Base-by-base conservation (phyloP, 2,797 vertebrate species). In the Periparus ater region DNA sequence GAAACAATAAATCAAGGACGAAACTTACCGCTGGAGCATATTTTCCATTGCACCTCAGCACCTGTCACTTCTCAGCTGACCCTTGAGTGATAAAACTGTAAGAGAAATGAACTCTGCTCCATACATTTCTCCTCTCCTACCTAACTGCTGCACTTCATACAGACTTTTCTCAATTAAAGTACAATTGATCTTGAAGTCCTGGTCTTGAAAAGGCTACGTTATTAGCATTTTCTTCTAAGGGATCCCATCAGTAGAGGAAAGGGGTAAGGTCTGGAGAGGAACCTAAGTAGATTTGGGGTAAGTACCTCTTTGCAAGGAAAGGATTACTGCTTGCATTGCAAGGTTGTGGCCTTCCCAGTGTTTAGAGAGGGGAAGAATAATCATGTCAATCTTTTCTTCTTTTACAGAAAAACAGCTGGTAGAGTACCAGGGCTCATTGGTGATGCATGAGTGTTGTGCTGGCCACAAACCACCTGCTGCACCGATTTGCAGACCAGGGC, bases 371-470 rank as follows among this genome's bases (percentile, higher is more conserved):
- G 6, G 10, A 66, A 6, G 23, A 78, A 74, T 26, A 40, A 22
- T 38, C n/a, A 30, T 6, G 36, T 17, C 55, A 11, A 40, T 42
- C 4, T 78, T 53, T 76, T 22, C 26, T 66, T 63, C 61, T 61
- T 40, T 63, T 34, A 63, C 7, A 75, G 23, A 30, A 79, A 83
- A 74, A 17, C 27, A 67, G 16, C 55, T 40, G 27, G 25, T 47
- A 38, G 86, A 78, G 27, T 30, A 51, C 10, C 6, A 27, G 14
- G 23, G 11, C 5, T 53, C 13, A 20, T 21, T 76, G 27, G n/a
- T 3, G 6, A 9, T 7, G 5, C 11, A 2, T 3, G 21, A 57
- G 23, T 15, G 14, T 65, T 19, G 5, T 34, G 12, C 13, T 47
- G n/a, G 30, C 19, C 34, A 14, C 36, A 92, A 84, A 66, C 6